These are phyloP conservation scores for Cephus cinctus DNA, from an alignment of 1,140 invertebrate genomes.

Conservation along the genomic window DNA sequence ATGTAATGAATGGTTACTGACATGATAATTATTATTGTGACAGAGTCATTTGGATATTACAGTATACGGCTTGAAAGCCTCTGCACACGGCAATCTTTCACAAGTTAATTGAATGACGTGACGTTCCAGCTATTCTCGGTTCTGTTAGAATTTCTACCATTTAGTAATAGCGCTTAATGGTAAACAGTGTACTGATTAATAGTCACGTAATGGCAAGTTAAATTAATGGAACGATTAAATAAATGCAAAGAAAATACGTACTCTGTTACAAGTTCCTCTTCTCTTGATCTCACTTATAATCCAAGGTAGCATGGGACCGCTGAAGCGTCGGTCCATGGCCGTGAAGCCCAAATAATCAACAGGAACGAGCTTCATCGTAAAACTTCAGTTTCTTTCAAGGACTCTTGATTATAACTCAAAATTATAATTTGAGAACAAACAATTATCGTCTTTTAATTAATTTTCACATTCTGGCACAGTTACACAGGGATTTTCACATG, in stretches of 20 bases:
- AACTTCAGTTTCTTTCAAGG: not conserved
- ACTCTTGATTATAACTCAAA: not conserved
- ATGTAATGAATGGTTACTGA: too few species aligned
- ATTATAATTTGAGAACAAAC: not conserved
- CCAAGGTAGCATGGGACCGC: conserved; percentile 77
- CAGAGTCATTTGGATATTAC: too few species aligned
- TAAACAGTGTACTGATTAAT: too few species aligned
- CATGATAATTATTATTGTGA: too few species aligned
- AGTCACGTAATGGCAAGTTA: not conserved
- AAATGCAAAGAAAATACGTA: too few species aligned
- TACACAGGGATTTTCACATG: not conserved
- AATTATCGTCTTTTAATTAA: not conserved
- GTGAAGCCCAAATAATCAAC: conserved; percentile 71
- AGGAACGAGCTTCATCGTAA: conserved; percentile 66
- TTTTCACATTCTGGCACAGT: not conserved
- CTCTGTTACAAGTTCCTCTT: conserved; percentile 59
- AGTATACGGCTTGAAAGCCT: too few species aligned
- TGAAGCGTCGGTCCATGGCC: conserved; percentile 72
- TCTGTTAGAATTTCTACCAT: not conserved
- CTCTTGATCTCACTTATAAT: conserved; percentile 64
- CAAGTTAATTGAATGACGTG: too few species aligned
- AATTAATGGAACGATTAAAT: too few species aligned
- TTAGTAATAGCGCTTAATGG: too few species aligned
- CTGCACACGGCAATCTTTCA: too few species aligned
- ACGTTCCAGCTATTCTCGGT: too few species aligned